phyloP scores from a whole-genome alignment of 2,888 invertebrate genomes.

The Catocala fraxini region DNA sequence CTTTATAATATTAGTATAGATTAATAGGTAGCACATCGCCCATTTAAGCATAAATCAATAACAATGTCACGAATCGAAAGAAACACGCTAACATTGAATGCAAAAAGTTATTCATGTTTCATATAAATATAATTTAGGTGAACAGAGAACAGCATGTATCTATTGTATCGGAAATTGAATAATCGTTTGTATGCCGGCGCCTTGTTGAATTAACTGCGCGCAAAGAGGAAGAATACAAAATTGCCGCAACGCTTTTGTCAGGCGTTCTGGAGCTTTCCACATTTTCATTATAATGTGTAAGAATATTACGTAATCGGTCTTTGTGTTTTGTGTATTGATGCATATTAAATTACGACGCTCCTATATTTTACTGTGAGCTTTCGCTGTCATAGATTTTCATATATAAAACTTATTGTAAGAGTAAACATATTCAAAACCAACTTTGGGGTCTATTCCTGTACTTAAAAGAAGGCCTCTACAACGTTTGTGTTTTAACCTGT shows the following conservation, averaged over 20 bases:
- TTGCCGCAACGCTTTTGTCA: conserved; percentile 32
- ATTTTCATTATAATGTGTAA: conserved; percentile 1
- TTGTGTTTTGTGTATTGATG: no score
- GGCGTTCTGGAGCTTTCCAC: conserved; percentile 20
- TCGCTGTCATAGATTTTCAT: no score
- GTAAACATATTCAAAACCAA: no score
- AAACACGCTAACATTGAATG: neutral
- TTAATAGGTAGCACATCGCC: no score
- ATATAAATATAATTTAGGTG: conserved; percentile 13
- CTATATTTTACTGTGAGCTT: no score
- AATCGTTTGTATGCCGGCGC: conserved; percentile 32
- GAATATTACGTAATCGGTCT: neutral
- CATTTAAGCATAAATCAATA: neutral
- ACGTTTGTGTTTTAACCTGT: no score
- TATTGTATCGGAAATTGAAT: conserved; percentile 37
- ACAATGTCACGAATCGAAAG: neutral
- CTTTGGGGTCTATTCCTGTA: no score
- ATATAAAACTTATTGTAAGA: no score
- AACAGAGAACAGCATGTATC: conserved; percentile 14
- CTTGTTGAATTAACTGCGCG: conserved; percentile 35
- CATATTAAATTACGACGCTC: no score
- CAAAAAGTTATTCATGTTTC: conserved; percentile 12
- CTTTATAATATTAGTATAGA: no score
- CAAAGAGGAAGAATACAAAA: conserved; percentile 20
- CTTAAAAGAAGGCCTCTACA: no score